Conservation (phyloP, 2,797 vertebrate species). For the Scomberomorus guttatus region DNA sequence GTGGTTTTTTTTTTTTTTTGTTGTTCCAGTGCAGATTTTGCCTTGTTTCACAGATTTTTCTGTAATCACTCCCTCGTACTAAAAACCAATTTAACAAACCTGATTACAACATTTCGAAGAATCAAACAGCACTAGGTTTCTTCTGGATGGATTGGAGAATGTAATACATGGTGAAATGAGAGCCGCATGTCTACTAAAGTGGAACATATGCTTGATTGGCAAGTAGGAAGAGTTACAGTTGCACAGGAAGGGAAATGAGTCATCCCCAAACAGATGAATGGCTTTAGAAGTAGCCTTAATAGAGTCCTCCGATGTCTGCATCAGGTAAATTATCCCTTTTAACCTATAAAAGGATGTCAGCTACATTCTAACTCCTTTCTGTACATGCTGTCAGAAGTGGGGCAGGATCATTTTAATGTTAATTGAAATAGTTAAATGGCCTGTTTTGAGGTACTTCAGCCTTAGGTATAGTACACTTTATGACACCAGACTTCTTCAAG, state of each 20-base stretch:
- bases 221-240: constrained; percentile 62
- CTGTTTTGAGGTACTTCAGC: constrained; percentile 67
- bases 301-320: constrained; percentile 59
- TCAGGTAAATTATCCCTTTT: constrained; percentile 70
- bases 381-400: constrained; percentile 54
- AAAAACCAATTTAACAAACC: constrained; percentile 68
- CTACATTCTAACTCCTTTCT: constrained; percentile 57
- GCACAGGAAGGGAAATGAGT: constrained; percentile 61
- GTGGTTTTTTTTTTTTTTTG: neutral
- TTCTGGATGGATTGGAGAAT: constrained; percentile 46
- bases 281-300: constrained; percentile 59
- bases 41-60: constrained; percentile 52
- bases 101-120: constrained; percentile 65
- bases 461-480: constrained; percentile 57
- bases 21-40: constrained; percentile 20
- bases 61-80: constrained; percentile 60
- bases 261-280: constrained; percentile 70
- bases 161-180: constrained; percentile 58
- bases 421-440: constrained; percentile 61
- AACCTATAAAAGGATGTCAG: constrained; percentile 64
- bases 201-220: constrained; percentile 71
- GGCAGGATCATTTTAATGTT: constrained; percentile 62
- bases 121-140: constrained; percentile 51
- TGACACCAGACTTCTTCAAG: constrained; percentile 42
- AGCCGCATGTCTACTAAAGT: constrained; percentile 42